These are phyloP conservation scores for Cliona cf. orientalis DNA, from an alignment of 37 sponge, comb jelly and placozoan genomes.

Conservation along the genomic window DNA sequence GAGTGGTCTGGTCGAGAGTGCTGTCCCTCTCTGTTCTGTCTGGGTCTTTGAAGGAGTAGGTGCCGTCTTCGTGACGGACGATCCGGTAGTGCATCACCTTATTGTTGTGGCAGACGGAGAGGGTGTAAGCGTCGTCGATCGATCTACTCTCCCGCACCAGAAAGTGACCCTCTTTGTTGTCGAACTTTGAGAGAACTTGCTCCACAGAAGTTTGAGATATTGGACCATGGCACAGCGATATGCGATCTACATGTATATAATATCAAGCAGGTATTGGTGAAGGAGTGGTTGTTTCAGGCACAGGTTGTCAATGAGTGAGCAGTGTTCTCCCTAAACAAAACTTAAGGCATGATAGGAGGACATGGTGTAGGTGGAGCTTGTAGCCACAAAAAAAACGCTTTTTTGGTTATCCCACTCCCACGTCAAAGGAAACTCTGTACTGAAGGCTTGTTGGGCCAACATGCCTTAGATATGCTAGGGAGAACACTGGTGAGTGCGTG, in stretches of 20 bases:
- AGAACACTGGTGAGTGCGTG: too few relatives aligned
- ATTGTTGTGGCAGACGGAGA: constrained; percentile 42
- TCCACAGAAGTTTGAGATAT: constrained; percentile 27
- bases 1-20: neutral
- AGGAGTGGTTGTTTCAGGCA: too few relatives aligned
- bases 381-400: too few relatives aligned
- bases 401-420: too few relatives aligned
- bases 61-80: constrained; percentile 2
- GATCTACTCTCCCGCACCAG: constrained; percentile 69
- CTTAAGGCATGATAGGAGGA: too few relatives aligned
- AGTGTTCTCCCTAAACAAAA: too few relatives aligned
- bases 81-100: constrained; percentile 30
- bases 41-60: constrained; percentile 9
- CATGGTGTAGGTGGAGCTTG: too few relatives aligned
- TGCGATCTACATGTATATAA: neutral
- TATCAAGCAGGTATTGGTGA: too few relatives aligned
- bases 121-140: constrained; percentile 26
- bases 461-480: too few relatives aligned
- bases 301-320: too few relatives aligned
- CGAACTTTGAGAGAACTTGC: constrained; percentile 11
- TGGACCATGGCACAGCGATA: constrained; percentile 54
- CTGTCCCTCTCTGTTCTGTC: neutral
- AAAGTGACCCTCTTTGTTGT: constrained; percentile 22
- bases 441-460: too few relatives aligned
- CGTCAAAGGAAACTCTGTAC: too few relatives aligned